Base-by-base conservation (phyloP, 2,888 invertebrate species). In the Plebejus anna region DNA sequence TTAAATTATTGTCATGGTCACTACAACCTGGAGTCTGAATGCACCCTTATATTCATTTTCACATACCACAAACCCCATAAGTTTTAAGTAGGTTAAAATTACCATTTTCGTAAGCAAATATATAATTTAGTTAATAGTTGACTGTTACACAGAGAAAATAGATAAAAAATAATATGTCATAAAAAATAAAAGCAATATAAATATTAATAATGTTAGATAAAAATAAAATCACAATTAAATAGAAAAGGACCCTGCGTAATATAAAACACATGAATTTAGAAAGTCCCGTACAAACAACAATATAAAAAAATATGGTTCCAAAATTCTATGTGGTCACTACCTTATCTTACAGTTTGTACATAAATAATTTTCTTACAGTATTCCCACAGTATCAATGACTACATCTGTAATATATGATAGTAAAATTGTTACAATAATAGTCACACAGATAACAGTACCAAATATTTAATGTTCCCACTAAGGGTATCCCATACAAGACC, bases 321-420 rank as follows among this genome's bases (percentile, higher is more conserved):
- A 57, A 75, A 75, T 75, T 75, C 38, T 38, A 59, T 75, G 59
- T 55, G 5, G 51, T 11, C 28, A 36, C 36, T 57, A 9, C 5
- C 32, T 75, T 36, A 36, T 59, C 36, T 32, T 1, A 75, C 38
- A 47, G 51, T 51, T 75, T 38, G 38, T 75, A 75, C 22, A 59
- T 42, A 75, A 61, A 38, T 75, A 59, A 38, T 75, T 57, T 73
- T 28, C 32, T 11, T 55, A 75, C 2, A 59, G 59, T 61, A 72
- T 47, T 71, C 42, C 71, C 71, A 42, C 36, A 59, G 36, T 57
- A 16, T 57, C 16, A 32, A 75, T 36, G n/a, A 75, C 57, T 59
- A 59, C 59, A 61, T 32, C 38, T 13, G 51, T 51, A 47, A 5
- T 51, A 73, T 59, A 73, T 38, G 38, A 75, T 75, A 22, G 4